phyloP scores from a whole-genome alignment of 2,113 vertebrate genomes.

The Chionodraco myersi region DNA sequence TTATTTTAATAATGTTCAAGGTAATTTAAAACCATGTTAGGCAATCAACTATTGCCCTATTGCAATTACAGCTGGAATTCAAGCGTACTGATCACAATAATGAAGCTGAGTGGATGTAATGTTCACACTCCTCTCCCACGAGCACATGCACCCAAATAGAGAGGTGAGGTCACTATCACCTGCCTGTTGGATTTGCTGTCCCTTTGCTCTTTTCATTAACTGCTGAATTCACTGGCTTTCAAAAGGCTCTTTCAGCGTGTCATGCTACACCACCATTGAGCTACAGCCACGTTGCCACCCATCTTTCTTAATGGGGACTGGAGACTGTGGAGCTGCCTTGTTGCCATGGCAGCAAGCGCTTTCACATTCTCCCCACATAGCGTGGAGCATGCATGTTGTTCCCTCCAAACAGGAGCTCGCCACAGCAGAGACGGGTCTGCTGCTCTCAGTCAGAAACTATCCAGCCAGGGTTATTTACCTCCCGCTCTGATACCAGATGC shows the following conservation, averaged over 20 bases:
- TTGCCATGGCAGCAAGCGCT: slow-evolving; percentile 83
- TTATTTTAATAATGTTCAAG: slow-evolving; percentile 33
- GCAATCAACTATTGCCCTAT: slow-evolving; percentile 8
- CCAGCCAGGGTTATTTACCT: slow-evolving; percentile 53
- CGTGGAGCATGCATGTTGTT: slow-evolving; percentile 67
- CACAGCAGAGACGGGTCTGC: slow-evolving; percentile 55
- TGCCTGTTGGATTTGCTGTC: slow-evolving; percentile 47
- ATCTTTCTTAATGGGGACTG: slow-evolving; percentile 82
- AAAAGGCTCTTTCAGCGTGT: slow-evolving; percentile 78
- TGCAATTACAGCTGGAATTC: slow-evolving; percentile 19
- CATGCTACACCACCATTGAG: slow-evolving; percentile 78
- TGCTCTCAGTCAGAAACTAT: slow-evolving; percentile 58
- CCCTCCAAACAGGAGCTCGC: slow-evolving; percentile 53
- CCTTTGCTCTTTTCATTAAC: slow-evolving; percentile 67
- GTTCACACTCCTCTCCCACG: slow-evolving; percentile 5
- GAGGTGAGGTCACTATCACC: slow-evolving; percentile 59
- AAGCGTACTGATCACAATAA: slow-evolving; percentile 11
- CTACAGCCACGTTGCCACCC: slow-evolving; percentile 70
- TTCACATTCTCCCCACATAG: slow-evolving; percentile 83
- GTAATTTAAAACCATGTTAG: slow-evolving; percentile 30
- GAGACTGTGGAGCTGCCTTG: slow-evolving; percentile 81
- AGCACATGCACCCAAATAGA: slow-evolving; percentile 5
- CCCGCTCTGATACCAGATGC: slow-evolving; percentile 59
- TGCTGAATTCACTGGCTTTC: slow-evolving; percentile 70
- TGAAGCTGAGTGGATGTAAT: slow-evolving; percentile 17